These are phyloP conservation scores for Synodontis membranacea DNA, from an alignment of 2,113 vertebrate species.

Conservation along the genomic window DNA sequence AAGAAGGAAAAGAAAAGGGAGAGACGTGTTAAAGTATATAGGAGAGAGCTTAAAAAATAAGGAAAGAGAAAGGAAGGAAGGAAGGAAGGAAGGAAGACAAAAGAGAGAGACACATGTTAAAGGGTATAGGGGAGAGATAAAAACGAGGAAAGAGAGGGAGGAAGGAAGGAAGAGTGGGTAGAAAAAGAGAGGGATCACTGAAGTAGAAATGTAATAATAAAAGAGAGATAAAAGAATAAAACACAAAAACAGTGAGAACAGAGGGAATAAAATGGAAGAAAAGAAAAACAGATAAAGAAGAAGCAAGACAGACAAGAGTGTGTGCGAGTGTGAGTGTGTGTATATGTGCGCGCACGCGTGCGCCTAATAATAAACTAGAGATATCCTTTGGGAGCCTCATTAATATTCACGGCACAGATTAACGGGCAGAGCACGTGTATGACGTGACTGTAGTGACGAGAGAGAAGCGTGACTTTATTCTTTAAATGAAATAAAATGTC, in stretches of 20 bases:
- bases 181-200: not conserved
- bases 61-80: not conserved
- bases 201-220: too few species aligned
- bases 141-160: not conserved
- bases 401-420: not conserved
- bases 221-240: not conserved
- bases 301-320: not conserved
- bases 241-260: not conserved
- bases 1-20: not conserved
- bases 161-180: too few species aligned
- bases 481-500: not conserved
- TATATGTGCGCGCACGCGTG: not conserved
- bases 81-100: conserved; percentile 2
- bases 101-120: not conserved
- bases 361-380: not conserved
- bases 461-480: not conserved
- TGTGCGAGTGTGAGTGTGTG: not conserved
- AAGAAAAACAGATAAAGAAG: not conserved
- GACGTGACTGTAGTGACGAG: not conserved
- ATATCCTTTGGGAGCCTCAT: not conserved
- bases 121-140: not conserved
- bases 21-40: not conserved
- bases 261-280: not conserved
- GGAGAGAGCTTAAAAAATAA: not conserved
- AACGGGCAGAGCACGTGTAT: not conserved